A percentile compares a stretch with the other conserved stretches of the same genome.
phyloP scores from a whole-genome alignment of 2,888 invertebrate genomes.

The Pachydiplax longipennis region DNA sequence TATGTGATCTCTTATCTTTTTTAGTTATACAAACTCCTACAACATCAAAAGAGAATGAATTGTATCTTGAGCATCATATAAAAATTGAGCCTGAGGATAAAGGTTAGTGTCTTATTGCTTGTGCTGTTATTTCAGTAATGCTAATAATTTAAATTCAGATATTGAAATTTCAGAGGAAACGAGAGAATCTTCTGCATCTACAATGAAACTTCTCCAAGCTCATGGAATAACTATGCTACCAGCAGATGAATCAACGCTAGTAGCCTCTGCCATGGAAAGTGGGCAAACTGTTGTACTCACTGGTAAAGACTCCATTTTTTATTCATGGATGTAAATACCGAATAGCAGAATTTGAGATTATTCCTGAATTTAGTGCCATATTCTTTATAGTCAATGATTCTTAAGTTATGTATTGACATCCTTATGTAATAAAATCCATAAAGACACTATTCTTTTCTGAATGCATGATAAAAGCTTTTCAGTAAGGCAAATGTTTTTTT shows the following conservation, averaged over 20 bases:
- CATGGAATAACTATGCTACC: slow-evolving; percentile 90
- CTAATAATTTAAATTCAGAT: background rate
- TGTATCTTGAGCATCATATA: slow-evolving; percentile 15
- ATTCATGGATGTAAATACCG: background rate
- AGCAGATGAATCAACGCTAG: slow-evolving; percentile 74
- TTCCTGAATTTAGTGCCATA: background rate
- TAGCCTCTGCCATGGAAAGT: slow-evolving; percentile 82
- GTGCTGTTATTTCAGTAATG: background rate
- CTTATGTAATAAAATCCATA: no score
- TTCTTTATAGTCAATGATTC: no score
- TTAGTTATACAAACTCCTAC: background rate
- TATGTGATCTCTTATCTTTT: background rate
- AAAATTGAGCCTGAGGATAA: slow-evolving; percentile 12
- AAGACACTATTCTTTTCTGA: no score
- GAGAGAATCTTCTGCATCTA: slow-evolving; percentile 54
- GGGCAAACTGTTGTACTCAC: slow-evolving; percentile 85
- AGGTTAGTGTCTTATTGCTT: background rate
- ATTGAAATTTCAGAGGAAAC: slow-evolving; percentile 3
- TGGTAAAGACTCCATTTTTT: slow-evolving; percentile 53
- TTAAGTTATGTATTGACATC: no score
- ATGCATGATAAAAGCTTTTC: no score
- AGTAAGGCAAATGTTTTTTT: no score
- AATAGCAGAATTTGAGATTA: background rate
- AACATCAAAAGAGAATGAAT: background rate
- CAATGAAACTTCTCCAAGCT: slow-evolving; percentile 75